Evolutionary conservation across 1,140 invertebrate genomes (phyloP).

Genomic region (Chironomus striatipennis): DNA sequence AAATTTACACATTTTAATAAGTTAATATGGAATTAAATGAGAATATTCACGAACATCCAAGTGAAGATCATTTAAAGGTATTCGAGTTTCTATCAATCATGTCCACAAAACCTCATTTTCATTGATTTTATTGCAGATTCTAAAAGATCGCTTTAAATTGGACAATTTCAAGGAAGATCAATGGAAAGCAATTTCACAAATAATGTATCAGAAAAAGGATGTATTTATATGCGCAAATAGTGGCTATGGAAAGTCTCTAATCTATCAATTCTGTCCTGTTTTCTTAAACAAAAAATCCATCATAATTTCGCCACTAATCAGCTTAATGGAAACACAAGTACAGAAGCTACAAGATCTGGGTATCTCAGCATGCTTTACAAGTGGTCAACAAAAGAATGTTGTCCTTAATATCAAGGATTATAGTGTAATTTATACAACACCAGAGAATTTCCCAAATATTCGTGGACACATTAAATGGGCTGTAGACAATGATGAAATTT

Average conservation of each 20-base stretch:
- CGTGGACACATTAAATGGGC: neutral
- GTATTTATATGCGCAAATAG: neutral
- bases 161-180: neutral
- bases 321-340: neutral
- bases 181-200: neutral
- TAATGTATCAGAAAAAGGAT: neutral
- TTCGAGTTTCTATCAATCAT: neutral
- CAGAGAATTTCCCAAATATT: neutral
- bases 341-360: neutral
- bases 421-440: neutral
- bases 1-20: too few relatives aligned
- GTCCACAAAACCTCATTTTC: neutral
- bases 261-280: neutral
- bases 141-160: neutral
- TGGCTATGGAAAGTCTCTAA: neutral
- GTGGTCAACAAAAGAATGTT: neutral
- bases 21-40: neutral
- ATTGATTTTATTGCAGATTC: neutral
- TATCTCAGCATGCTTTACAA: neutral
- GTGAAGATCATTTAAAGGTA: neutral
- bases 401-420: neutral
- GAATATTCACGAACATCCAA: neutral
- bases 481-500: neutral
- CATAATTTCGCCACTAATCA: neutral
- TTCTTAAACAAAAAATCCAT: neutral